Conservation (phyloP, 2,797 vertebrate species). For the Siniperca obscura region DNA sequence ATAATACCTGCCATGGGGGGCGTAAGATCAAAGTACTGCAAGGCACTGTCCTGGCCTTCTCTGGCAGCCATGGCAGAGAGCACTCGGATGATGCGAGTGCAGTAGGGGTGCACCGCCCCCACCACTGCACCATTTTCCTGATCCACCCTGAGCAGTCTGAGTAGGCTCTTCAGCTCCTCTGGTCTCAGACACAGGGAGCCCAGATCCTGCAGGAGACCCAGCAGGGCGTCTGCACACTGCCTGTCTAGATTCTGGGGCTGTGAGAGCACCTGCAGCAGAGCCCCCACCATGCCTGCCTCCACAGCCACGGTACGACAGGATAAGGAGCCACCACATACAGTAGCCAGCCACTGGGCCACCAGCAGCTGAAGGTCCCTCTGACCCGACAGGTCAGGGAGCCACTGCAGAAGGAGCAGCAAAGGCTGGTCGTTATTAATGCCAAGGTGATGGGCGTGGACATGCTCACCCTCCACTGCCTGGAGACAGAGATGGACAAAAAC, state of each 20-base stretch:
- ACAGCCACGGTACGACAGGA: constrained; percentile 92
- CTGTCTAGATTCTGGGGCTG: constrained; percentile 81
- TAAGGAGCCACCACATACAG: constrained; percentile 90
- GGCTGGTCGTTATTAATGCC: constrained; percentile 95
- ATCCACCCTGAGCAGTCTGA: constrained; percentile 85
- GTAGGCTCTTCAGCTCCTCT: constrained; percentile 89
- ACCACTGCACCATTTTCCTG: constrained; percentile 52
- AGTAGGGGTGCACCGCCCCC: constrained; percentile 81
- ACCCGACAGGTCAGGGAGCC: constrained; percentile 88
- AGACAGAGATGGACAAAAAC: constrained; percentile 15
- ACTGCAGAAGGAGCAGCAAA: constrained; percentile 91
- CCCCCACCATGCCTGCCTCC: constrained; percentile 91
- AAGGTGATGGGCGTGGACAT: constrained; percentile 81
- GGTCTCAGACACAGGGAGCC: constrained; percentile 91
- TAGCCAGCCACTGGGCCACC: constrained; percentile 89
- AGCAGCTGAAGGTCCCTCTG: constrained; percentile 90
- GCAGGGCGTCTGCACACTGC: constrained; percentile 88
- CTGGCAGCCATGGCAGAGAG: constrained; percentile 91
- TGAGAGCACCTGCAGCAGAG: constrained; percentile 87
- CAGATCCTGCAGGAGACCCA: constrained; percentile 90
- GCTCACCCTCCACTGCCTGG: constrained; percentile 93
- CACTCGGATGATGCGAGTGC: constrained; percentile 84
- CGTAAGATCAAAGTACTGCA: constrained; percentile 94
- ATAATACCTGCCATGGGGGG: constrained; percentile 97
- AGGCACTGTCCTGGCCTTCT: constrained; percentile 84